phyloP scores from a whole-genome alignment of 2,797 vertebrate genomes.

The Gymnopithys bicolor region DNA sequence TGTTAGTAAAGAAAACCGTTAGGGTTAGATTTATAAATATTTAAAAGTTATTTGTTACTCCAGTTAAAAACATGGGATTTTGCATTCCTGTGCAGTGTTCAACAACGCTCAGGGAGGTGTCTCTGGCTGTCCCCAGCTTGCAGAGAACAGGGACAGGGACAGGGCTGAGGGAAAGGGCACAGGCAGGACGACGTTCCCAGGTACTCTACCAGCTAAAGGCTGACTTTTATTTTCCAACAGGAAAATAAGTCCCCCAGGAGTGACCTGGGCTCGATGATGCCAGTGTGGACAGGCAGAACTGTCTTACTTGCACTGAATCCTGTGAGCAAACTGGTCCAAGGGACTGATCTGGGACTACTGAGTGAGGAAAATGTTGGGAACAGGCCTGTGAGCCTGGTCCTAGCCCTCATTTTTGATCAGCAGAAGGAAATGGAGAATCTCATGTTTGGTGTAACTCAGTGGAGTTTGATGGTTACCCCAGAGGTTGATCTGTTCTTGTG shows the following conservation, averaged over 20 bases:
- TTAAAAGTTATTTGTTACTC: background rate
- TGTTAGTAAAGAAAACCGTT: fast-evolving
- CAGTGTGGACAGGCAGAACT: background rate
- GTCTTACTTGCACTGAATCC: background rate
- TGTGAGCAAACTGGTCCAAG: fast-evolving
- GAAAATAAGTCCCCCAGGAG: fast-evolving
- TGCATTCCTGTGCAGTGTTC: fast-evolving
- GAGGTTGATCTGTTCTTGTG: conserved; percentile 14
- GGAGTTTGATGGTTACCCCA: background rate
- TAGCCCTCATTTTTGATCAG: background rate
- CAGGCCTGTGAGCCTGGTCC: fast-evolving
- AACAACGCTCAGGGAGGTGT: background rate
- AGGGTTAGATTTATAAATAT: background rate
- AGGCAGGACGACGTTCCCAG: background rate
- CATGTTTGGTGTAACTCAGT: background rate
- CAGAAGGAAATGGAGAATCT: fast-evolving
- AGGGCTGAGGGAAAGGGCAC: background rate
- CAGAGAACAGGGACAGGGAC: background rate
- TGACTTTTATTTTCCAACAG: background rate
- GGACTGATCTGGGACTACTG: background rate
- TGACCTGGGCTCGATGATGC: background rate
- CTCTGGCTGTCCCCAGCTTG: background rate
- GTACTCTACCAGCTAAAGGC: background rate
- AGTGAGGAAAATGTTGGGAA: fast-evolving
- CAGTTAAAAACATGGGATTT: fast-evolving